A percentile compares a stretch with the other conserved stretches of the same genome.
Conservation (phyloP, 1,140 invertebrate genomes). For the Holotrichia oblita region DNA sequence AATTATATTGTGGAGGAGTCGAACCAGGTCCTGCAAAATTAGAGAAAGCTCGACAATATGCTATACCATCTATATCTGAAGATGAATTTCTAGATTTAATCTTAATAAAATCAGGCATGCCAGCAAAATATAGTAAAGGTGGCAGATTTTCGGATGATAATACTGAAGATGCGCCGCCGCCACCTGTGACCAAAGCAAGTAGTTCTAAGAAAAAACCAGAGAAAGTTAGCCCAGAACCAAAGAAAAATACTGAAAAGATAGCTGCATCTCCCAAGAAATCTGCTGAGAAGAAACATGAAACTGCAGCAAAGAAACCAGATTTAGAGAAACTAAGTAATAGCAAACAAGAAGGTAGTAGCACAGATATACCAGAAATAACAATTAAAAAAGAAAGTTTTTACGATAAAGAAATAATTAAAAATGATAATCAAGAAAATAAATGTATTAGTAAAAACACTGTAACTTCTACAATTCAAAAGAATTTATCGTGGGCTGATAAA, state of each 20-base stretch:
- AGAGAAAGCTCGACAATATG: conserved; percentile 76
- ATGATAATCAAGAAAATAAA: neutral
- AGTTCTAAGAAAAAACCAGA: conserved; percentile 26
- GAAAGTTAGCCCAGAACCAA: conserved; percentile 23
- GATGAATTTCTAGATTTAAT: conserved; percentile 87
- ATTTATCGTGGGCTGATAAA: conserved; percentile 91
- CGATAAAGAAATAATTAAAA: conserved; percentile 28
- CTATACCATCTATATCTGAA: conserved; percentile 79
- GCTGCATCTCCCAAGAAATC: conserved; percentile 27
- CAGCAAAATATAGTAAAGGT: conserved; percentile 48
- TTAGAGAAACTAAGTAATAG: conserved; percentile 37
- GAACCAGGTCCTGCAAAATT: conserved; percentile 87
- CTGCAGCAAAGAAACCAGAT: conserved; percentile 45
- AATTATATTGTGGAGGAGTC: conserved; percentile 86
- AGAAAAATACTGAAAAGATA: conserved; percentile 21
- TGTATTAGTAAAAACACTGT: conserved; percentile 8
- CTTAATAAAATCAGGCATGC: conserved; percentile 64
- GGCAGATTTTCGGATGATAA: conserved; percentile 44
- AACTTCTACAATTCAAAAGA: conserved; percentile 36
- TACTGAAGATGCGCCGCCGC: conserved; percentile 13
- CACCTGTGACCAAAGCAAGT: neutral
- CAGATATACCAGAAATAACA: conserved; percentile 37
- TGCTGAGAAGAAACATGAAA: conserved; percentile 39
- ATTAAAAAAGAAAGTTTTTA: conserved; percentile 40
- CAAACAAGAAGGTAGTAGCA: neutral